Evolutionary conservation across 2,113 vertebrate genomes (phyloP), one percentile per base, ranked within the genome.

Genomic region (Solea solea): DNA sequence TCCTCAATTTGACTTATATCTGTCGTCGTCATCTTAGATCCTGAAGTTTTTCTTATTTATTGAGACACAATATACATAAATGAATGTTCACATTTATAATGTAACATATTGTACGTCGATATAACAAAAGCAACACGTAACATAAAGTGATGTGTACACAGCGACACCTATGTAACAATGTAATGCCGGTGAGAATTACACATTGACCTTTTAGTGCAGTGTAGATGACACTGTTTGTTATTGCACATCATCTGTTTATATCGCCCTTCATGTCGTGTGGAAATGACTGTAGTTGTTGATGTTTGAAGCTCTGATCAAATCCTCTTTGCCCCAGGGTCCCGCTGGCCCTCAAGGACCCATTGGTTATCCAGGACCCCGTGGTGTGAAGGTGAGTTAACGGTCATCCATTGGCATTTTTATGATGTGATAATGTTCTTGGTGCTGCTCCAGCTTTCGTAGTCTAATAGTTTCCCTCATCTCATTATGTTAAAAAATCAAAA

Each of bases 301-400:
- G 9, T 59, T 63, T n/a, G 57, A 69, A 77, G 50, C 48, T 61
- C 65, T 80, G 15, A 69, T n/a, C 58, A 51, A 69, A 56, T 55
- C 21, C 78, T 6, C 55, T 4, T 84, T 25, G 82, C 54, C 71
- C 2, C 82, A 99, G 98, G 98, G 98, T 78, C 97, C 98, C 0
- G 74, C 95, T 9, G 98, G 98, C 25, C 94, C 98, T 76, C 98
- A 99, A 93, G 98, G 97, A 64, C 95, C 96, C 9, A 94, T 99
- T 0, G 98, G 98, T 61, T 99, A 98, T 54, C 98, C 97, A 1
- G 97, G 97, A 10, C 91, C 95, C 0, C 94, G 97, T 1, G 98
- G 98, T 58, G 96, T 99, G 51, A 99, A 99, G 96, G 98, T 99
- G 82, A 94, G 94, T 84, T 66, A 11, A 49, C 74, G 50, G 41